Evolutionary conservation across 2,113 vertebrate species (phyloP).

Genomic region (Chroicocephalus ridibundus): DNA sequence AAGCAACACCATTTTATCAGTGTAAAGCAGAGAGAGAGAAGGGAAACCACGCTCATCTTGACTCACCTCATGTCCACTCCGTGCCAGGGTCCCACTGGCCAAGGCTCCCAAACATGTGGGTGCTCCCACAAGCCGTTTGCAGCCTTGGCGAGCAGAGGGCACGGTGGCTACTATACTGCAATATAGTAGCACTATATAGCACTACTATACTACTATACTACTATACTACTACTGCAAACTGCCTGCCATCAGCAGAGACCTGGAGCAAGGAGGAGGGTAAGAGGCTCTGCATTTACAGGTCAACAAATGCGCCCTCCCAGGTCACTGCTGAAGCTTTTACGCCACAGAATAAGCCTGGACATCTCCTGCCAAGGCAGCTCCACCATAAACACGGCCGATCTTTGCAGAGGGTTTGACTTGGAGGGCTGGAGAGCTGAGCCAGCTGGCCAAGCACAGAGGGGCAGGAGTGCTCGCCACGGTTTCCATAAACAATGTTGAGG

Average conservation of each 20-base stretch:
- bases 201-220: no score
- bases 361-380: neutral
- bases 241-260: neutral
- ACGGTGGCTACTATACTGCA: fast-evolving
- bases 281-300: neutral
- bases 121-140: neutral
- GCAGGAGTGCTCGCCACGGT: neutral
- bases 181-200: no score
- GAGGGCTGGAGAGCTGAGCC: neutral
- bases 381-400: neutral
- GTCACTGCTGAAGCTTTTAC: neutral
- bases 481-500: conserved; percentile 14
- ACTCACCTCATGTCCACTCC: neutral
- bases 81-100: neutral
- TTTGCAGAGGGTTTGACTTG: neutral
- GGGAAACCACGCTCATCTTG: neutral
- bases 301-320: neutral
- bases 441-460: neutral
- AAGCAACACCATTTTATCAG: fast-evolving
- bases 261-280: neutral
- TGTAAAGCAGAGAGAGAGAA: neutral
- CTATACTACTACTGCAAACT: neutral
- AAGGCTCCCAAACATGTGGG: neutral
- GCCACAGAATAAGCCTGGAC: neutral
- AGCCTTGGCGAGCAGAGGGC: neutral